phyloP scores from a whole-genome alignment of 1,140 invertebrate species.

The Sarcophaga peregrina region DNA sequence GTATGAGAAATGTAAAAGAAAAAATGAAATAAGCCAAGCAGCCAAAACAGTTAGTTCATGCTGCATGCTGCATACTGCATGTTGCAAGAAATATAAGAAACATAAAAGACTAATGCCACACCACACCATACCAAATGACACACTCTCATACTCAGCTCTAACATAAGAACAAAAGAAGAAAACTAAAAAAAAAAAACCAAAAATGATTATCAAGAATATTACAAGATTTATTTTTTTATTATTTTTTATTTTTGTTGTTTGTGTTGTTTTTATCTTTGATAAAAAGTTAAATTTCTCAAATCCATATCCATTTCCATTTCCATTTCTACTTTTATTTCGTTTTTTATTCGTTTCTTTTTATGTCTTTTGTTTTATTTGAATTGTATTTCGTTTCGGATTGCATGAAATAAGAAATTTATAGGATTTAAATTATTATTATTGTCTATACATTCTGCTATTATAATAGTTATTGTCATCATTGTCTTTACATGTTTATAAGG shows the following conservation, averaged over 20 bases:
- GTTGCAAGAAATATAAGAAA: not conserved
- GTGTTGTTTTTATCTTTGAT: not conserved
- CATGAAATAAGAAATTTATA: not conserved
- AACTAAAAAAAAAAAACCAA: not conserved
- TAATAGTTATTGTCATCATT: too few relatives aligned
- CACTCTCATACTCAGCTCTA: not conserved
- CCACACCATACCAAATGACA: too few relatives aligned
- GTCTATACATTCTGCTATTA: not conserved
- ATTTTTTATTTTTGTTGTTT: too few relatives aligned
- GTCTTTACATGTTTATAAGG: too few relatives aligned
- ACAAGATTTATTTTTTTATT: not conserved
- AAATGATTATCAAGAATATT: constrained; percentile 21
- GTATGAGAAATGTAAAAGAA: too few relatives aligned
- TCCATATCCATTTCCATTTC: not conserved
- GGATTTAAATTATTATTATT: constrained; percentile 4
- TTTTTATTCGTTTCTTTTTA: too few relatives aligned
- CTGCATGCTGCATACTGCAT: not conserved
- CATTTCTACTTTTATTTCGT: not conserved
- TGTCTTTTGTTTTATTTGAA: too few relatives aligned
- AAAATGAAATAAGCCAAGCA: not conserved
- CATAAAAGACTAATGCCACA: not conserved
- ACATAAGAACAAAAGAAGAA: constrained; percentile 15
- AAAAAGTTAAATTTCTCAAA: constrained; percentile 20
- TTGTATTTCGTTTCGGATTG: too few relatives aligned
- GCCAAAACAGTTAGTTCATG: not conserved